phyloP scores from a whole-genome alignment of 2,888 invertebrate species.

The Cetonia aurata region DNA sequence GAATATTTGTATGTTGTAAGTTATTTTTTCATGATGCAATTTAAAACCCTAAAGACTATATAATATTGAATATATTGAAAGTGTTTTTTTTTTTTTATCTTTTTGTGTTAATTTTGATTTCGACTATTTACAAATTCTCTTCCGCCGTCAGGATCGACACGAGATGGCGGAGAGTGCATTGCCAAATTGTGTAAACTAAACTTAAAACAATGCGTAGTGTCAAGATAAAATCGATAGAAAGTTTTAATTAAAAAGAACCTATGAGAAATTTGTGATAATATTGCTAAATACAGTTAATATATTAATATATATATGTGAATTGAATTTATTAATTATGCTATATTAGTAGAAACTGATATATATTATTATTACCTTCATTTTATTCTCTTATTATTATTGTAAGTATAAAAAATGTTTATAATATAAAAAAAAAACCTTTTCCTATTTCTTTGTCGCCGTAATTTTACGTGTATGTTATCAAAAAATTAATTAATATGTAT shows the following conservation, averaged over 20 bases:
- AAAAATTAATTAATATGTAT: not conserved
- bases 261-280: slow-evolving; percentile 41
- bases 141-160: no score
- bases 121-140: no score
- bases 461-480: not conserved
- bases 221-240: slow-evolving; percentile 19
- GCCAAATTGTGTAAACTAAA: slow-evolving; percentile 31
- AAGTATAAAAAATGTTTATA: not conserved
- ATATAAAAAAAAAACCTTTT: not conserved
- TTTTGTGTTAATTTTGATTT: no score
- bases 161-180: slow-evolving; percentile 27
- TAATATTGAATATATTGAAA: no score
- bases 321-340: slow-evolving; percentile 28
- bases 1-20: no score
- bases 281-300: slow-evolving; percentile 41
- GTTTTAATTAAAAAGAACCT: slow-evolving; percentile 15
- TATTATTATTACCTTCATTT: slow-evolving; percentile 27
- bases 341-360: slow-evolving; percentile 15
- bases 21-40: no score
- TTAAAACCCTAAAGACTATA: no score
- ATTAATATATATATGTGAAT: slow-evolving; percentile 38
- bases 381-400: slow-evolving; percentile 17
- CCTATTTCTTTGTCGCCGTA: not conserved
- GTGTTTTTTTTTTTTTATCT: no score
- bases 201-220: slow-evolving; percentile 21